Conservation (phyloP, 2,113 vertebrate species). For the Columba janthina region DNA sequence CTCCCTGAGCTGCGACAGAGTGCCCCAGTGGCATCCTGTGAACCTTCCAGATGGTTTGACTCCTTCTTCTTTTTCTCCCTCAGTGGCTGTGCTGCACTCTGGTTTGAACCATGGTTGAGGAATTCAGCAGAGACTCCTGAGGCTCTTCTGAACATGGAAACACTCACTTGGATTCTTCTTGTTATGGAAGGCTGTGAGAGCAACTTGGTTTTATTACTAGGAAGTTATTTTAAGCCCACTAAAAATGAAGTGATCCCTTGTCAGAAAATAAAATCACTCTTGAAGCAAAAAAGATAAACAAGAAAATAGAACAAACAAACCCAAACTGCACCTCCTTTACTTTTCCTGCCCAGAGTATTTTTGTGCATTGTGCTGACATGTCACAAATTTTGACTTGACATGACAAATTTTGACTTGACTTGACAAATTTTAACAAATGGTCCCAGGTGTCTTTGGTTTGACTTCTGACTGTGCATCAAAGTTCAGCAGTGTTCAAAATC, state of each 20-base stretch:
- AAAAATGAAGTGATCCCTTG: background rate
- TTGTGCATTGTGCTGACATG: background rate
- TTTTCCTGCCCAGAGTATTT: background rate
- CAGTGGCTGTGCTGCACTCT: slow-evolving; percentile 55
- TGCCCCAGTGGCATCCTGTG: background rate
- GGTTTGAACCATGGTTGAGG: background rate
- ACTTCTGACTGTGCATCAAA: background rate
- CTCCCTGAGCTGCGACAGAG: background rate
- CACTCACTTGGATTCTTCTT: background rate
- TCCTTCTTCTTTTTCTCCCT: slow-evolving; percentile 4
- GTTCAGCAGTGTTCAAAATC: background rate
- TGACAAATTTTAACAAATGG: too few species aligned
- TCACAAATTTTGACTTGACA: background rate
- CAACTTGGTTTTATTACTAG: background rate
- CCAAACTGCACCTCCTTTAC: background rate
- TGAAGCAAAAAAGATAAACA: background rate
- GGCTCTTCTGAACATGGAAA: background rate
- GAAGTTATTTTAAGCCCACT: background rate
- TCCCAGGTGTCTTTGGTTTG: background rate
- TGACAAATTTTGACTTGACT: background rate
- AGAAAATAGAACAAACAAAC: background rate
- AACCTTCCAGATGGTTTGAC: background rate
- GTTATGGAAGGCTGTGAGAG: background rate
- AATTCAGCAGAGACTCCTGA: slow-evolving; percentile 4
- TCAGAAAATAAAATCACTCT: background rate